phyloP scores from a whole-genome alignment of 2,113 vertebrate genomes.

The Podilymbus podiceps region DNA sequence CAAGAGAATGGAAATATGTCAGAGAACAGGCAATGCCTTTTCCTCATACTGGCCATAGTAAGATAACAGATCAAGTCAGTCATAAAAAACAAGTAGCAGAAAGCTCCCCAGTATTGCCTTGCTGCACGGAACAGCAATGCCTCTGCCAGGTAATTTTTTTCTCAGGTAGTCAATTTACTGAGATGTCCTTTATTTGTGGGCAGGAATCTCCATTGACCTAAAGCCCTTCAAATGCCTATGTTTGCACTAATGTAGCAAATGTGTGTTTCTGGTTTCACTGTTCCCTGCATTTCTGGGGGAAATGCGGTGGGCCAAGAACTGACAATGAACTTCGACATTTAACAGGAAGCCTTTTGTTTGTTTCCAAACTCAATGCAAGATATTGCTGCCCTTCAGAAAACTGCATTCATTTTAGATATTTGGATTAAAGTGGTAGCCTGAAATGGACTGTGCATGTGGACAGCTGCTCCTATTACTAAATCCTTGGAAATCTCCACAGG shows the following conservation, averaged over 20 bases:
- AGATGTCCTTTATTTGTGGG: neutral
- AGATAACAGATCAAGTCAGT: neutral
- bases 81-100: neutral
- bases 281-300: neutral
- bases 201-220: neutral
- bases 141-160: neutral
- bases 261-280: neutral
- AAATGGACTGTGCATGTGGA: neutral
- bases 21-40: neutral
- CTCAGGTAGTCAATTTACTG: neutral
- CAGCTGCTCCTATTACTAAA: neutral
- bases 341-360: neutral
- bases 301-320: neutral
- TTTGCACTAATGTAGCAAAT: neutral
- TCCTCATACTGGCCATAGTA: neutral
- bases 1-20: neutral
- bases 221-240: neutral
- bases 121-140: neutral
- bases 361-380: neutral
- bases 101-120: neutral
- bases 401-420: neutral
- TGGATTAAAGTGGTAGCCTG: neutral
- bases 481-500: neutral
- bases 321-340: neutral
- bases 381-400: neutral